Percentiles rank a stretch among this genome's conserved stretches.
phyloP scores from a whole-genome alignment of 2,888 invertebrate genomes.

The Morinoia aosen region DNA sequence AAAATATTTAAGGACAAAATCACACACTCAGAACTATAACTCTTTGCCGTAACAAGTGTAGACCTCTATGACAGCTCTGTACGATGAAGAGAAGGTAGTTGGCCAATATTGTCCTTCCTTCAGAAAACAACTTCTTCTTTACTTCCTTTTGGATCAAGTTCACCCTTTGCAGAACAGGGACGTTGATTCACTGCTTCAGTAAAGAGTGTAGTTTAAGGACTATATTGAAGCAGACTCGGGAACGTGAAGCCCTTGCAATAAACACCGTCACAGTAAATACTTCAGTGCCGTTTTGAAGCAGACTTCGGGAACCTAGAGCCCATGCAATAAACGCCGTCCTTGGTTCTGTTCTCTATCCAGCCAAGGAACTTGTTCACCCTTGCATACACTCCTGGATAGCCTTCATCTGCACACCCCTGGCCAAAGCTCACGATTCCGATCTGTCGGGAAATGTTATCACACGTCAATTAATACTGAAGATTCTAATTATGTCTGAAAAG shows the following conservation, averaged over 20 bases:
- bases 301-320: slow-evolving; percentile 12
- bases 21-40: too few relatives aligned
- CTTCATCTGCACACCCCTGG: slow-evolving; percentile 38
- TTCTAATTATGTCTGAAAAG: not conserved
- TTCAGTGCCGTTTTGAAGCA: not conserved
- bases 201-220: not conserved
- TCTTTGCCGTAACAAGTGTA: too few relatives aligned
- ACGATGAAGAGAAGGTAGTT: too few relatives aligned
- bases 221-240: not conserved
- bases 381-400: slow-evolving; percentile 58
- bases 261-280: slow-evolving; percentile 31
- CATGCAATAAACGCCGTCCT: slow-evolving; percentile 55
- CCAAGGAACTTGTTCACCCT: slow-evolving; percentile 58
- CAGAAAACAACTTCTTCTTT: not conserved
- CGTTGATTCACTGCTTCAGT: not conserved
- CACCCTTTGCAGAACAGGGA: not conserved
- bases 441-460: not conserved
- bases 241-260: slow-evolving; percentile 55
- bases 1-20: too few relatives aligned
- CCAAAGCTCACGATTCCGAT: slow-evolving; percentile 59
- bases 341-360: slow-evolving; percentile 57
- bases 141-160: not conserved
- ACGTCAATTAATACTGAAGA: not conserved
- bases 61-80: too few relatives aligned
- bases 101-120: not conserved